These are phyloP conservation scores for Micromussa lordhowensis DNA, from an alignment of 92 coral and sea anemone species.

Conservation along the genomic window DNA sequence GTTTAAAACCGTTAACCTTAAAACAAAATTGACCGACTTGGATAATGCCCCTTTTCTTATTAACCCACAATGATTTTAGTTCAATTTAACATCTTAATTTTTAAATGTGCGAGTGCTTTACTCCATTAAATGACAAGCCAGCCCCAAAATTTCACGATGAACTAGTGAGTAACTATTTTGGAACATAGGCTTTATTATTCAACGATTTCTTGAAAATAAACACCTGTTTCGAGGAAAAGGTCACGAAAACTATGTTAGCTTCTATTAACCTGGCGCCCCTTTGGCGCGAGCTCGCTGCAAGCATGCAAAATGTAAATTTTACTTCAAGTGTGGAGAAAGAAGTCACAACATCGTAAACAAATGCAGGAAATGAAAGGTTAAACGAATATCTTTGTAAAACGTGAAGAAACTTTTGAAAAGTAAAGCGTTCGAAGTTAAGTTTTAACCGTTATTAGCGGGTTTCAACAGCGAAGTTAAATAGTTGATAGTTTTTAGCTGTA, in stretches of 20 bases:
- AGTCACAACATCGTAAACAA: not conserved
- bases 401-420: not conserved
- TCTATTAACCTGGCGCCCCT: not conserved
- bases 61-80: not conserved
- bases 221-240: not conserved
- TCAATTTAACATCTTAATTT: not conserved
- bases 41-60: not conserved
- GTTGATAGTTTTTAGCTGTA: no score
- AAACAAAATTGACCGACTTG: no score
- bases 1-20: not conserved
- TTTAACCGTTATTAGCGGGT: not conserved
- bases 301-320: conserved; percentile 7
- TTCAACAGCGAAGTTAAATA: no score
- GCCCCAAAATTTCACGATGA: not conserved
- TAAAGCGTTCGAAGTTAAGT: not conserved
- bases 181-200: not conserved
- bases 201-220: not conserved
- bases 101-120: not conserved
- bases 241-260: not conserved
- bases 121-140: not conserved
- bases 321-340: not conserved
- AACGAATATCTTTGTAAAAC: not conserved
- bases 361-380: not conserved
- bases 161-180: not conserved
- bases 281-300: not conserved